Evolutionary conservation across 2,888 invertebrate genomes (phyloP).

Genomic region (Rhamphomyia laevipes): DNA sequence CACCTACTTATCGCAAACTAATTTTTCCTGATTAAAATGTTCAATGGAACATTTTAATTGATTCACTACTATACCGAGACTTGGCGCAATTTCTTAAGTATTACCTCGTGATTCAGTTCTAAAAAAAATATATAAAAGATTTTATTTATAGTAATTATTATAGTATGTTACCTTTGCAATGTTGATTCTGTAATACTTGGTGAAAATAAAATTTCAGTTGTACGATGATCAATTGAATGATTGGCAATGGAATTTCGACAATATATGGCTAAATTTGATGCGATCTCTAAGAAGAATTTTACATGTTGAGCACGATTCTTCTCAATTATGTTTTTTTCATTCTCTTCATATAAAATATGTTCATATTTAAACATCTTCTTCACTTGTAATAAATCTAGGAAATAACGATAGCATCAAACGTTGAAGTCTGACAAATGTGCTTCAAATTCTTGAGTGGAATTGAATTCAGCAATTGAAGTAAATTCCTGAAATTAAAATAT

Average conservation of each 20-base stretch:
- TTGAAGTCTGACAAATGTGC: slow-evolving; percentile 56
- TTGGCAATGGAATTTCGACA: slow-evolving; percentile 53
- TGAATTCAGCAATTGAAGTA: slow-evolving; percentile 25
- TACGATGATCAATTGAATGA: slow-evolving; percentile 42
- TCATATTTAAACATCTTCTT: slow-evolving; percentile 29
- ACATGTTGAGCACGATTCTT: slow-evolving; percentile 35
- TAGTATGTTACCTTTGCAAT: slow-evolving; percentile 18
- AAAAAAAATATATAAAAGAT: not conserved
- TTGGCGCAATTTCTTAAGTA: slow-evolving; percentile 32
- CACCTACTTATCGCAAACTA: slow-evolving; percentile 39
- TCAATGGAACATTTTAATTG: slow-evolving; percentile 45
- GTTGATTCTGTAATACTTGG: slow-evolving; percentile 37
- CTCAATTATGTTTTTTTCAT: slow-evolving; percentile 12
- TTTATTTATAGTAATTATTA: not conserved
- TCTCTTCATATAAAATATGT: slow-evolving; percentile 18
- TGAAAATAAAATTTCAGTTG: slow-evolving; percentile 43
- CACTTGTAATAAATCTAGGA: slow-evolving; percentile 51
- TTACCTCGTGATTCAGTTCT: slow-evolving; percentile 10
- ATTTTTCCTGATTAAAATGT: slow-evolving; percentile 43
- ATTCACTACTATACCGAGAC: slow-evolving; percentile 43
- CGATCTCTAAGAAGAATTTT: slow-evolving; percentile 46
- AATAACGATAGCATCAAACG: slow-evolving; percentile 63
- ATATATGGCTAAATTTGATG: slow-evolving; percentile 59
- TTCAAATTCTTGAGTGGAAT: slow-evolving; percentile 40
- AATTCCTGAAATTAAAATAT: slow-evolving; percentile 25